These are phyloP conservation scores for Amphimallon solstitiale DNA, from an alignment of 2,888 invertebrate genomes.

Conservation along the genomic window DNA sequence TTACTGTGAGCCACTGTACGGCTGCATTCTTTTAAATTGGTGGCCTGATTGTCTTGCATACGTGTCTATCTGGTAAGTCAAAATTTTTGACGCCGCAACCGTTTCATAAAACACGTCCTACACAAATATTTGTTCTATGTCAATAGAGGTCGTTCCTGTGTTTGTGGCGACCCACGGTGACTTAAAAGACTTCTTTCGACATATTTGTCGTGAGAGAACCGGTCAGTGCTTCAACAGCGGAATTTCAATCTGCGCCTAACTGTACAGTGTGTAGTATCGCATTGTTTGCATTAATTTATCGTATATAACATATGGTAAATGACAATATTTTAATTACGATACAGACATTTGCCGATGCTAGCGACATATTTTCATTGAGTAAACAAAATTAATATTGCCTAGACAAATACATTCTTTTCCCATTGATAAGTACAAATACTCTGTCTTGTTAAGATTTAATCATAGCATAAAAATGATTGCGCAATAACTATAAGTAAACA, in stretches of 20 bases:
- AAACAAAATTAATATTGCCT: too few relatives aligned
- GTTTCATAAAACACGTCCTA: slow-evolving; percentile 23
- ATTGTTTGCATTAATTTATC: slow-evolving; percentile 31
- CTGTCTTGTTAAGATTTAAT: too few relatives aligned
- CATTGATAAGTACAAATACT: background rate
- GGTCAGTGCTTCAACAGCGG: slow-evolving; percentile 25
- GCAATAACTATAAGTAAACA: too few relatives aligned
- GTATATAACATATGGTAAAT: slow-evolving; percentile 12
- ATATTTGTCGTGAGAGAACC: slow-evolving; percentile 25
- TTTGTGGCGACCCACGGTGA: slow-evolving; percentile 27
- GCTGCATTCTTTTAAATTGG: too few relatives aligned
- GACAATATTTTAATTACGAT: slow-evolving; percentile 5
- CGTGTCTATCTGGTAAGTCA: too few relatives aligned
- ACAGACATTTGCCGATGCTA: too few relatives aligned
- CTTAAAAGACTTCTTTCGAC: slow-evolving; percentile 29
- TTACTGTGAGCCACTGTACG: too few relatives aligned
- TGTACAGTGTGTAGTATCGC: slow-evolving; percentile 31
- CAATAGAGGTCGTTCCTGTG: slow-evolving; percentile 31
- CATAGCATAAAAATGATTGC: too few relatives aligned
- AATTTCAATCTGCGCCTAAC: slow-evolving; percentile 29
- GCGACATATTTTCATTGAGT: too few relatives aligned
- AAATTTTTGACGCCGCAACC: too few relatives aligned
- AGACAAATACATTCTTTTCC: background rate
- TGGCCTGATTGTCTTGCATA: too few relatives aligned
- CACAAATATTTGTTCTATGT: slow-evolving; percentile 30